Evolutionary conservation across 2,797 vertebrate species (phyloP).

Genomic region (Coilia nasus): DNA sequence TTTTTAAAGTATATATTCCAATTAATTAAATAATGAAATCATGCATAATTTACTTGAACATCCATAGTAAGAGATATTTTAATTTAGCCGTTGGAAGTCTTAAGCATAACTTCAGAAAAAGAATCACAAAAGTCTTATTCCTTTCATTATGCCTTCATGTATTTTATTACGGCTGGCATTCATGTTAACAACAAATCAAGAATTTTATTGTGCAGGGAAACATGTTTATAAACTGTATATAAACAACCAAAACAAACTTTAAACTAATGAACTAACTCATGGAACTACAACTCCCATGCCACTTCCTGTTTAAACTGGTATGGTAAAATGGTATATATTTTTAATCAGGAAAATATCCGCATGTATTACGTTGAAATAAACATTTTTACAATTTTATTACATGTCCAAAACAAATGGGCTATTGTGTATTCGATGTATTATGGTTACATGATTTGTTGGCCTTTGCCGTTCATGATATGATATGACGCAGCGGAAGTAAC

Average conservation of each 20-base stretch:
- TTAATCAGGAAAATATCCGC: no score
- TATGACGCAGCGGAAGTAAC: slow-evolving; percentile 70
- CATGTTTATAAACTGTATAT: neutral
- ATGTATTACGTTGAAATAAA: no score
- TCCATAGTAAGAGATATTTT: no score
- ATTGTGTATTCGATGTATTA: no score
- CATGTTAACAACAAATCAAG: no score
- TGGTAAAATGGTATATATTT: neutral
- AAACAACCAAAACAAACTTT: neutral
- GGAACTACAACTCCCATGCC: slow-evolving; percentile 36
- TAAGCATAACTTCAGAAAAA: neutral
- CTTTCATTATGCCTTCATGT: no score
- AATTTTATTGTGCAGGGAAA: no score
- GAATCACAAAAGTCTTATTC: neutral
- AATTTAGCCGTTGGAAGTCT: neutral
- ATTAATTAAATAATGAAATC: neutral
- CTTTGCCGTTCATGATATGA: slow-evolving; percentile 20
- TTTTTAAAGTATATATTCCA: neutral
- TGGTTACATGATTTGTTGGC: slow-evolving; percentile 7
- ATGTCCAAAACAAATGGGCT: no score
- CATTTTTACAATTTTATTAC: no score
- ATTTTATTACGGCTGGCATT: no score
- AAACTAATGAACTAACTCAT: slow-evolving; percentile 26
- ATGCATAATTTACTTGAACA: no score
- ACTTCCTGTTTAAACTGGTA: neutral